These are phyloP conservation scores for Conger conger DNA, from an alignment of 2,113 vertebrate species.

Conservation along the genomic window DNA sequence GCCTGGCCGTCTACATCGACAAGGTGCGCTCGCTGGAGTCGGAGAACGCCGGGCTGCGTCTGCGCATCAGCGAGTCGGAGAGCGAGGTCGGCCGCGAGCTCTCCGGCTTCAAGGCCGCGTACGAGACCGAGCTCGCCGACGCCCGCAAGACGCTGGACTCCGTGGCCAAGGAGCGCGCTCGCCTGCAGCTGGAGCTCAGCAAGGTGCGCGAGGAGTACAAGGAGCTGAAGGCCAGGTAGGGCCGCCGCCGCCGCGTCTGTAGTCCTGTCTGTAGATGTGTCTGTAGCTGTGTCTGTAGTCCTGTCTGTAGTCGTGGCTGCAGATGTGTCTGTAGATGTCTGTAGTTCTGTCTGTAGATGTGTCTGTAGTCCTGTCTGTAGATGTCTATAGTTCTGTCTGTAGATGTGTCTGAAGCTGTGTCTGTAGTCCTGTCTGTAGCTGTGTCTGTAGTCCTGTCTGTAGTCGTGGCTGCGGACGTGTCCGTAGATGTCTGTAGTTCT, in stretches of 20 bases:
- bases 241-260: slow-evolving; percentile 5
- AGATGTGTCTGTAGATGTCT: no score
- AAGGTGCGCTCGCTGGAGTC: slow-evolving; percentile 93
- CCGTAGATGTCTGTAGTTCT: no score
- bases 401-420: no score
- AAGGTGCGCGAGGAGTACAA: slow-evolving; percentile 91
- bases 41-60: slow-evolving; percentile 85
- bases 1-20: slow-evolving; percentile 93
- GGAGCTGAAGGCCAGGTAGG: slow-evolving; percentile 92
- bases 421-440: no score
- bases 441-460: no score
- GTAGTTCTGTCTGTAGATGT: no score
- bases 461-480: no score
- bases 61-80: slow-evolving; percentile 91
- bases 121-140: slow-evolving; percentile 90
- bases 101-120: slow-evolving; percentile 86
- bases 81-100: slow-evolving; percentile 82
- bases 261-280: no score
- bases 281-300: no score
- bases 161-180: slow-evolving; percentile 91
- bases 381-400: no score
- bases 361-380: no score
- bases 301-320: no score
- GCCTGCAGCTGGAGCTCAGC: slow-evolving; percentile 89
- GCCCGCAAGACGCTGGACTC: slow-evolving; percentile 94